Evolutionary conservation across 2,113 vertebrate species (phyloP), one percentile per base, ranked within the genome.

Genomic region (Prietella phreatophila): DNA sequence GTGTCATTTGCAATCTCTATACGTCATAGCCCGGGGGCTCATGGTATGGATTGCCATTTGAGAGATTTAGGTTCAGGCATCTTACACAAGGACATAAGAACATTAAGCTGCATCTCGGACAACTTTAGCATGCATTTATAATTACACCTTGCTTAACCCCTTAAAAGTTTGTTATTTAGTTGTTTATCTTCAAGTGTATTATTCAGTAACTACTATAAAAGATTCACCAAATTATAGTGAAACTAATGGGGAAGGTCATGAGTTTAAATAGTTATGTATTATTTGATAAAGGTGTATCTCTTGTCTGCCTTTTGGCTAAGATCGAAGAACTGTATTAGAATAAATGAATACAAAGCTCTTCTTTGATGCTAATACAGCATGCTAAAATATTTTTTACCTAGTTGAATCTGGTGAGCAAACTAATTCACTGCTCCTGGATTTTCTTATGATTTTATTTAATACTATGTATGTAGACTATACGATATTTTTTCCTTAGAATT

Each of bases 21-120:
- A 30, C 13, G 63, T 67, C 30, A 20, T 14, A 67, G 9, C 67
- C 17, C 1, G 8, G n/a, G n/a, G n/a, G 36, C 39, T 75, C 20
- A 71, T 39, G 13, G 11, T 55, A 19, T 79, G 10, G 5, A 25
- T 13, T 63, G 60, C 81, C 60, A 17, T 85, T 85, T 58, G 19
- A 75, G 50, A 85, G 84, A 60, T 85, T 75, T 83, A 75, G 25
- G 50, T 22, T 56, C 69, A 58, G 50, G 19, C 53, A 73, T 39
- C 50, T 39, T 85, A 55, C 47, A 14, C 83, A 71, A 71, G 63
- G 47, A 69, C 83, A 36, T 55, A 85, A 85, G 67, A 73, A 85
- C 50, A 3, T 39, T 73, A 47, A 27, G 50, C 50, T 55, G 47
- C 13, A 13, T 75, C 84, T 33, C 20, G 56, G 69, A 83, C 81